Evolutionary conservation across 2,888 invertebrate genomes (phyloP), one percentile per base, ranked within the genome.

Genomic region (Oasisia sp.): DNA sequence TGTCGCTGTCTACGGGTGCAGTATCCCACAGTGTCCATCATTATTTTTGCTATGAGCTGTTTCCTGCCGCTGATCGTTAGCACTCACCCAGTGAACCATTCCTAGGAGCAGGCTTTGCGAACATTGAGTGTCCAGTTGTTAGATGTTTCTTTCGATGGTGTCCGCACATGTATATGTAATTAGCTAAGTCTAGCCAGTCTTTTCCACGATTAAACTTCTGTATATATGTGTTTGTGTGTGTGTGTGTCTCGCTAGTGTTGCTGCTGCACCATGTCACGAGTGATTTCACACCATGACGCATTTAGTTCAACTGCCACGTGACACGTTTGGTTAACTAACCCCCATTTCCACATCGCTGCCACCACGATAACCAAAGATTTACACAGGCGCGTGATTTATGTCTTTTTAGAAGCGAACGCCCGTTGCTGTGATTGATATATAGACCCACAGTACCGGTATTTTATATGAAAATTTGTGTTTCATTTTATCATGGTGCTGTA

Each of bases 11-110:
- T 74, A n/a, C 74, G n/a, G 74, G 74, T 74, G 74, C 27, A 74
- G 74, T 74, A 74, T 74, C 74, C 74, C 74, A 74, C 74, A 74
- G 74, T 74, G 74, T 74, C 74, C 74, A 74, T 74, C 74, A 27
- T 74, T 74, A 74, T 74, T 74, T 74, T 74, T 74, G 74, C 74
- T 74, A 74, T 74, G 74, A 74, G 74, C 74, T 74, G 74, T 74
- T 74, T 74, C n/a, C 74, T 74, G 74, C 74, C 74, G n/a, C 74
- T 74, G 74, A 27, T 74, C 74, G 74, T 74, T 27, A 74, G 74
- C 74, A 27, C 74, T 74, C 74, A n/a, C 74, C 74, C 74, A 74
- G 74, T 74, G 74, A 74, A 74, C 74, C 74, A 74, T 74, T 74
- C 74, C 74, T 74, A 74, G 74, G n/a, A 19, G 27, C 74, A 74